These are phyloP conservation scores for Bombyx mori DNA, from an alignment of 1,140 invertebrate species.

Conservation along the genomic window DNA sequence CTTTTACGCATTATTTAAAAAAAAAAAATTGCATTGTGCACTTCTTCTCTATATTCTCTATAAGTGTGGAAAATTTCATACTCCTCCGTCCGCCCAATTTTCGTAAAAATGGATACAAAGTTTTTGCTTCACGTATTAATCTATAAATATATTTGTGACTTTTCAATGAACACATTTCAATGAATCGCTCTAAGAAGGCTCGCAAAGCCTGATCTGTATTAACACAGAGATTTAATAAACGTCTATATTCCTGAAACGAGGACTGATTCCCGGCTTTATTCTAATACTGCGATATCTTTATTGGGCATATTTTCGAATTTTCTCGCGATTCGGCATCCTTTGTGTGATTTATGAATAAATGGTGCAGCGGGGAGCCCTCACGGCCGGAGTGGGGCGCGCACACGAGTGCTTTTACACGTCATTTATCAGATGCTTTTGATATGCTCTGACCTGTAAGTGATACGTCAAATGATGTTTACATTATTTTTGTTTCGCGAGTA, in stretches of 20 bases:
- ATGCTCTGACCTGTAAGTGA: background rate
- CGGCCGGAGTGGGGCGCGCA: background rate
- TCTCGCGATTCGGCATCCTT: background rate
- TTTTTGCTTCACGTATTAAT: too few relatives aligned
- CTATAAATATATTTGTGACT: too few relatives aligned
- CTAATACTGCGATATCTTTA: background rate
- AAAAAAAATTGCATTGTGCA: too few relatives aligned
- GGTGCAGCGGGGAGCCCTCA: background rate
- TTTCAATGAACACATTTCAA: background rate
- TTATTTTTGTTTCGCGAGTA: background rate
- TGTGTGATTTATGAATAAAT: background rate
- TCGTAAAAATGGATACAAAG: too few relatives aligned
- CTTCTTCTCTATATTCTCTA: too few relatives aligned
- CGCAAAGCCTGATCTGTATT: too few relatives aligned
- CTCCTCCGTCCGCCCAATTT: too few relatives aligned
- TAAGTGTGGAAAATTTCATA: too few relatives aligned
- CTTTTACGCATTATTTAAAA: too few relatives aligned
- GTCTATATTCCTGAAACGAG: background rate
- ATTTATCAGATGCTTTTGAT: constrained; percentile 8
- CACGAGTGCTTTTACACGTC: constrained; percentile 1
- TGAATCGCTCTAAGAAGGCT: background rate
- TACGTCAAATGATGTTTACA: too few relatives aligned
- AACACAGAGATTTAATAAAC: too few relatives aligned
- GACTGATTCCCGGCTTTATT: background rate
- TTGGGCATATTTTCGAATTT: background rate